A percentile compares a stretch with the other conserved stretches of the same genome.
These are phyloP conservation scores for Meiosimyza platycephala DNA, from an alignment of 2,888 invertebrate genomes.

Conservation along the genomic window DNA sequence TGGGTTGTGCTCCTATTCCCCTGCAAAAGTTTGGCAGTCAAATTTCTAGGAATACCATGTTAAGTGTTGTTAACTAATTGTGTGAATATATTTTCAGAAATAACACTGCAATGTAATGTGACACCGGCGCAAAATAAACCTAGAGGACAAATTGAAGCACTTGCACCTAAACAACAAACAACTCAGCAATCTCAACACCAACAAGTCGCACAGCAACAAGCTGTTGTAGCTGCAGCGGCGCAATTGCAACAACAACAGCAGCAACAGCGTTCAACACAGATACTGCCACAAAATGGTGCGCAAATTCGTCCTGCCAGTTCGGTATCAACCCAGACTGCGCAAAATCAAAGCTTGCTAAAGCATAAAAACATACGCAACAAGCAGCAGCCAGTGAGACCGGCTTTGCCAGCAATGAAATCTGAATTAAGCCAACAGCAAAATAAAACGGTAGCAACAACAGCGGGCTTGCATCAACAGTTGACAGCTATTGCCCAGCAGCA, in stretches of 20 bases:
- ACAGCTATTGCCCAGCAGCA: slow-evolving; percentile 65
- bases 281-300: slow-evolving; percentile 72
- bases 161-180: slow-evolving; percentile 60
- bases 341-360: slow-evolving; percentile 65
- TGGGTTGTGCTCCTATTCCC: no score
- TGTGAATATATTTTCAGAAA: slow-evolving; percentile 52
- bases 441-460: slow-evolving; percentile 52
- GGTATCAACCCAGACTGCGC: slow-evolving; percentile 84
- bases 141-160: slow-evolving; percentile 69
- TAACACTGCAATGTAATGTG: slow-evolving; percentile 64
- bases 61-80: no score
- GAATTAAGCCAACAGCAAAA: slow-evolving; percentile 68
- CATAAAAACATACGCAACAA: slow-evolving; percentile 75
- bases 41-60: no score
- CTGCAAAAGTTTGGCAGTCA: no score
- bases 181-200: slow-evolving; percentile 45
- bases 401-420: slow-evolving; percentile 71
- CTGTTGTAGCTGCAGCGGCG: slow-evolving; percentile 49
- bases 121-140: slow-evolving; percentile 67
- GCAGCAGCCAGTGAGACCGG: slow-evolving; percentile 76
- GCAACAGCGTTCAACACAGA: slow-evolving; percentile 66
- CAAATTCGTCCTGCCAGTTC: slow-evolving; percentile 82
- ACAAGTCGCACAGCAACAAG: slow-evolving; percentile 56
- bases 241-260: slow-evolving; percentile 52
- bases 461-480: slow-evolving; percentile 64